Base-by-base conservation (phyloP, 2,113 vertebrate genomes). In the Globicephala melas region DNA sequence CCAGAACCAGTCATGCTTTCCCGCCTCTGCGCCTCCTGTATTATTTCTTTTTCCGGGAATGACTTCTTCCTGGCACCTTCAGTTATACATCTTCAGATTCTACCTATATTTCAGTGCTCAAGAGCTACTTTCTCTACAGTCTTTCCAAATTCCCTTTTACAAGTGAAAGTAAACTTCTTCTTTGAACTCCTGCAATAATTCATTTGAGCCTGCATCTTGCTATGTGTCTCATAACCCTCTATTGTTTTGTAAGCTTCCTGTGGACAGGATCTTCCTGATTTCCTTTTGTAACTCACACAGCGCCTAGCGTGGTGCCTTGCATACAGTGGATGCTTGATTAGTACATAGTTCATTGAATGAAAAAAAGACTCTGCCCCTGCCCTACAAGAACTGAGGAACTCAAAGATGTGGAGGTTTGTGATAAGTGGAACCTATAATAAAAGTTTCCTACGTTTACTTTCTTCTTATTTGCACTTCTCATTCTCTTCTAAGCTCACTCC, bases 1-100 rank as follows among this genome's bases (percentile, higher is more conserved):
- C 70, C 70, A 58, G 73, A 95, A 63, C 28, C 77, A 63, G 55
- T 28, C 71, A 4, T 95, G 77, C 36, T 95, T 96, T 98, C 97
- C 97, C 94, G 94, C 97, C 74, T 96, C 94, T 82, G 86, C 18
- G 15, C 63, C 67, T 81, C 71, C 91, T 47, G 28, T 81, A 26
- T 89, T 89, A 60, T 41, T 92, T 89, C 26, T 82, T 81, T 89
- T 55, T 62, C 71, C 3, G 15, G 74, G 31, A 89, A 89, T 92
- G 77, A 74, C 63, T 96, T 85, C 25, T 65, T 83, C 85, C 73
- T 62, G 1, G 31, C 13, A 33, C 44, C 62, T 55, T 74, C 73
- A 94, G 38, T 94, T 89, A 77, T 82, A 36, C 89, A 55, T 63
- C 85, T 93, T 95, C 68, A 79, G 38, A 92, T 83, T 93, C 82